Conservation (phyloP, 2,797 vertebrate genomes). For the Dermochelys coriacea region DNA sequence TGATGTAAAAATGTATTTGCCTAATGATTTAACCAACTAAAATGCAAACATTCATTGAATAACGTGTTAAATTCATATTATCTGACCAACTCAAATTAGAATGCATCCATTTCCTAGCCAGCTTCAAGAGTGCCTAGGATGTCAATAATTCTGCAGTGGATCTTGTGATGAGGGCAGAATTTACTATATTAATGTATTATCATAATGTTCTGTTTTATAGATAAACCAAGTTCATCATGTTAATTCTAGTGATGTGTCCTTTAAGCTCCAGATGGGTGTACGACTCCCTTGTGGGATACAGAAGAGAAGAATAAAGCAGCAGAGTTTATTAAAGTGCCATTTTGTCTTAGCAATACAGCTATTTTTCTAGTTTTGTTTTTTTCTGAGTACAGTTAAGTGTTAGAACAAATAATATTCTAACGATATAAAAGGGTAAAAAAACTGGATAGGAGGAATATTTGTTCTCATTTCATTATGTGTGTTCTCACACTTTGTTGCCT, state of each 20-base stretch:
- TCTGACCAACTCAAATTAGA: background rate
- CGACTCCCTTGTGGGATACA: background rate
- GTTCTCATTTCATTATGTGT: constrained; percentile 13
- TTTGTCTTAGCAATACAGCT: background rate
- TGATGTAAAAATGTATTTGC: background rate
- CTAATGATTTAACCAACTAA: background rate
- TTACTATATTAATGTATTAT: background rate
- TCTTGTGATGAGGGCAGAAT: constrained; percentile 16
- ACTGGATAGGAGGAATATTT: background rate
- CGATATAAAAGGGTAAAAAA: background rate
- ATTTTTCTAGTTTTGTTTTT: background rate
- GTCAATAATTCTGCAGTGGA: background rate
- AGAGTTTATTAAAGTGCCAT: background rate
- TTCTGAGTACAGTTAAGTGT: background rate
- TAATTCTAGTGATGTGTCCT: background rate
- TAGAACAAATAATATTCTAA: background rate
- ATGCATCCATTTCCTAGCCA: background rate
- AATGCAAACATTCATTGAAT: background rate
- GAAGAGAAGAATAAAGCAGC: background rate
- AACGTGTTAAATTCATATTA: background rate
- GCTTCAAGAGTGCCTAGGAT: background rate
- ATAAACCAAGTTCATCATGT: background rate
- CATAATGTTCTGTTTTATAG: background rate
- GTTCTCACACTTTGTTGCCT: constrained; percentile 27
- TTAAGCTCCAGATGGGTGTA: background rate